Evolutionary conservation across 2,797 vertebrate genomes (phyloP), one percentile per base, ranked within the genome.

Genomic region (Discoglossus pictus): DNA sequence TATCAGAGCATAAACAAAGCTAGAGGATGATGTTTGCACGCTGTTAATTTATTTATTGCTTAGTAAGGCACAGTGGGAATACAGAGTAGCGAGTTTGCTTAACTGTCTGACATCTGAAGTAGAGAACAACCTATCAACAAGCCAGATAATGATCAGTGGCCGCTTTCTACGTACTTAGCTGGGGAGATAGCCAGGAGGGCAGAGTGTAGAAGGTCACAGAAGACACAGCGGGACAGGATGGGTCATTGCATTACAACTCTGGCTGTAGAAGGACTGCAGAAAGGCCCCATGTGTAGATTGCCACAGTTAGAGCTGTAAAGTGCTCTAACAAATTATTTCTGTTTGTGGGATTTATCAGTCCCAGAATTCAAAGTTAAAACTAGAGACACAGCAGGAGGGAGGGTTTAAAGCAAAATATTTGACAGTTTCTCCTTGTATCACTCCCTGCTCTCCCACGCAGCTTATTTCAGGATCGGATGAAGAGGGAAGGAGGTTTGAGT

Each of bases 21-120:
- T 64, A 50, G 15, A 13, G 44, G 67, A 50, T 63, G 34, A 62
- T 56, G 43, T 63, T 46, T 56, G 24, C 68, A 55, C 58, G 68
- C 52, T 71, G 60, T 58, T 63, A 71, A 71, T 71, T 64, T 71
- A 63, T 71, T 64, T 71, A 71, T 58, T 71, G 60, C 68, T 64
- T 71, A 63, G 60, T 58, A 58, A 44, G 68, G 51, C 68, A 71
- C 68, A 71, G 43, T 34, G 24, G 68, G 52, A 71, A 71, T 64
- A 64, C 6, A 42, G 35, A 50, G 36, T 11, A 36, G 51, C 40
- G 16, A 21, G 44, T 51, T 51, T 63, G 35, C 52, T 64, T 71
- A 71, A 36, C 60, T 63, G n/a, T 12, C 25, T 58, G 61, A 42
- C 52, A 63, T 56, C 67, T 51, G 43, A 70, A 56, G 65, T 52